Evolutionary conservation across 1,140 invertebrate genomes (phyloP), one percentile per base, ranked within the genome.

Genomic region (Drosophila pseudoobscura): DNA sequence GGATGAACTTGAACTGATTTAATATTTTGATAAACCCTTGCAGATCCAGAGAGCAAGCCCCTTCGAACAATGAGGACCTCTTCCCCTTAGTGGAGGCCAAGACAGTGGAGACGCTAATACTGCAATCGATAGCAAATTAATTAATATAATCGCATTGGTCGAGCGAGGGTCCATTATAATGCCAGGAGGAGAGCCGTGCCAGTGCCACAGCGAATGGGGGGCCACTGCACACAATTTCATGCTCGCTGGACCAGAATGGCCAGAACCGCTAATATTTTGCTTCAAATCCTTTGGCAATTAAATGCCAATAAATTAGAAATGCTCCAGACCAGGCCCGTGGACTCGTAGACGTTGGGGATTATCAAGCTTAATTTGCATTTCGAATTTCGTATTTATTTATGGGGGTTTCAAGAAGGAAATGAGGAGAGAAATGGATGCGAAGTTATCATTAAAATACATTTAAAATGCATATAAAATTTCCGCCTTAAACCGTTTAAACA

Each of bases 81-180:
- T 29, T 26, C 15, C 26, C 29, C 44, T 24, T 57, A 73, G 46
- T 70, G 80, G 52, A 69, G 54, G 22, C 39, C 59, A 56, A 85
- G 68, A 80, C 82, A 85, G 75, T 77, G 35, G 64, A 39, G 31
- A 52, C 50, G 49, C 62, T 78, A 74, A 78, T 61, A 57, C 54
- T 54, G 45, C 69, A 82, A 88, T 88, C 82, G 59, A 88, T 75
- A 65, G 62, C 45, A 78, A 87, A 88, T 87, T 88, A 87, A 87
- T 88, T 78, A 87, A 82, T 80, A 78, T 82, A 87, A 88, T 75
- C 83, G 59, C 70, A 60, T 69, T 65, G 55, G 57, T 46, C 31
- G 35, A 13, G 44, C 29, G 20, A 47, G 44, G 55, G 57, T 56
- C 53, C 49, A 60, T 60, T 71, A 64, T 77, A 76, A 60, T 65